Percentiles rank a stretch among this genome's conserved stretches.
Conservation (phyloP, 53 echinoderm and acorn worm genomes). For the Luidia sarsii region DNA sequence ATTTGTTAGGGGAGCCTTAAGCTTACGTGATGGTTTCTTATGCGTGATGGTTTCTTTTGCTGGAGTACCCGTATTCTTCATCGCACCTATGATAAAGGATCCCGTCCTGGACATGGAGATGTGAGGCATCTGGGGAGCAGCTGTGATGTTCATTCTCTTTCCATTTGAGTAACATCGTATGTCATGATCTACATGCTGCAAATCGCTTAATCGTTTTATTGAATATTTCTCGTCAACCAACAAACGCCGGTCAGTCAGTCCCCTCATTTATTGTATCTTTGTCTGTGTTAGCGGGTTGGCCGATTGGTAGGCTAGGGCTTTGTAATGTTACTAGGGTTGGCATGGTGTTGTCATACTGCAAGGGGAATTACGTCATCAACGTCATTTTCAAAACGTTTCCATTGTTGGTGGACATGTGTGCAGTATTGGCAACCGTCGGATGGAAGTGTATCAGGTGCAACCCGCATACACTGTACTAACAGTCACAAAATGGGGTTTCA, state of each 20-base stretch:
- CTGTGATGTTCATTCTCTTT: not conserved
- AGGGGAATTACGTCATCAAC: constrained; percentile 1
- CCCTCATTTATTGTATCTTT: not conserved
- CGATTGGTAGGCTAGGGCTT: too few relatives aligned
- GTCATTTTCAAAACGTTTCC: not conserved
- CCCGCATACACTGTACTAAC: not conserved
- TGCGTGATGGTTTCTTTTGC: too few relatives aligned
- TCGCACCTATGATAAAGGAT: not conserved
- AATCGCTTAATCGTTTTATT: not conserved
- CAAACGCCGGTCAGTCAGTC: not conserved
- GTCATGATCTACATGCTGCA: not conserved
- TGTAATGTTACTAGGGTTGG: not conserved
- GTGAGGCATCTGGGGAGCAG: not conserved
- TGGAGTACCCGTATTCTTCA: too few relatives aligned
- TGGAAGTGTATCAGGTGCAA: not conserved
- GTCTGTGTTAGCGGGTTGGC: not conserved
- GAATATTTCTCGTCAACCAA: constrained; percentile 1
- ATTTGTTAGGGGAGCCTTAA: constrained; percentile 14
- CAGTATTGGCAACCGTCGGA: not conserved
- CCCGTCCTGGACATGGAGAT: not conserved
- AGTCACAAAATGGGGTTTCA: not conserved
- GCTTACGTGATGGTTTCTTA: constrained; percentile 29
- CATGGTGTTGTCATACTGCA: not conserved
- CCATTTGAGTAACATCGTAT: not conserved
- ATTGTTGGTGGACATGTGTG: not conserved